Base-by-base conservation (phyloP, 2,113 vertebrate genomes). In the Raja brachyura region DNA sequence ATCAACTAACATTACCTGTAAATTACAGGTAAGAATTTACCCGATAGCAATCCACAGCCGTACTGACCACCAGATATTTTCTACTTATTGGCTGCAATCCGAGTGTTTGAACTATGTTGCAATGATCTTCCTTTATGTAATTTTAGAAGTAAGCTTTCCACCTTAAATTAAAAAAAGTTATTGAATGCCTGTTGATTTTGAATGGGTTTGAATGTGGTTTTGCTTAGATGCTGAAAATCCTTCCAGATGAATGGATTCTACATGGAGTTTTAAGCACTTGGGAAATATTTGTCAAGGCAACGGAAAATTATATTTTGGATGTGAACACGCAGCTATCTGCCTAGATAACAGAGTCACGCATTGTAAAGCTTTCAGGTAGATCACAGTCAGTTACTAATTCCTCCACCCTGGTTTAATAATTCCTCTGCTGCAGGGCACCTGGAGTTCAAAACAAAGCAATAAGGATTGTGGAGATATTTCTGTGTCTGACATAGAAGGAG, bases 401-500 rank as follows among this genome's bases (percentile, higher is more conserved):
- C 28, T n/a, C 28, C 83, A 16, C 5, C 56, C 83, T 59, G 7
- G 13, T 86, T 61, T 61, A 63, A 86, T 14, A 56, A 2, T 81
- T 2, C 18, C 18, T 81, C 48, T 81, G 20, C 48, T 81, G 78
- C 20, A 81, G 54, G 79, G 59, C 16, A 13, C 33, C 90, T 54
- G 68, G 66, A 74, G 66, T 92, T 54, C 66, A 54, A 74, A 92
- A 54, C 90, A 28, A 73, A 92, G 90, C 90, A 92, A 73, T 92
- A 73, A 92, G 68, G 68, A 73, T 48, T 20, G 56, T 86, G 81
- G 59, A 7, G 28, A 63, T 59, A 88, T 88, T 63, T 61, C 59
- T 31, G 81, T 86, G 31, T 92, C 90, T 48, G 39, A 92, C 18
- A 48, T 54, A 11, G 63, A 73, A 39, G 8, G 61, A 90, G 31